Base-by-base conservation (phyloP, 1,140 invertebrate genomes). In the Drosophila athabasca region DNA sequence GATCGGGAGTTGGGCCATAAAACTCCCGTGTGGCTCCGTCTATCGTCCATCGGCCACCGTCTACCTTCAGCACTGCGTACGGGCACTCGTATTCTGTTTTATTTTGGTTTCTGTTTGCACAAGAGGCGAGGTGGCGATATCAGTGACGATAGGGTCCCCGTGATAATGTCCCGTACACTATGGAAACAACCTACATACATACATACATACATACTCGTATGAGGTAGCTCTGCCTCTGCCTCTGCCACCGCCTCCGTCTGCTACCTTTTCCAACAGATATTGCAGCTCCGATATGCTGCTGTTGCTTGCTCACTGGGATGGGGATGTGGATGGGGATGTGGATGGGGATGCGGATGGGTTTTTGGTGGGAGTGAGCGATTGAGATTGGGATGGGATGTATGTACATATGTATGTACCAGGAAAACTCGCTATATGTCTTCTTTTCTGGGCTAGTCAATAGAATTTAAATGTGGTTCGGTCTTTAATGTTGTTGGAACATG, bases 51-150 rank as follows among this genome's bases (percentile, higher is more conserved):
- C 19, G 19, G 41, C 31, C 13, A 13, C 7, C 31, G 31, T 9
- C 31, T 39, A 11, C 35, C 35, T 13, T 39, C 4, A 39, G 35
- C 35, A 11, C 31, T 35, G 29, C 3, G 29, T 8, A 31, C 29
- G 29, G 29, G 7, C 31, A 5, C 11, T 39, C 35, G 39, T 39
- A 13, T 46, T 35, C n/a, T 43, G 17, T 64, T 51, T 52, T 67
- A 45, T 46, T 68, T 69, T 69, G 43, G 45, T 52, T 66, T 67
- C 79, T 84, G 58, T 84, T 84, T 84, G 76, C 69, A 69, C 41
- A 79, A 57, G 52, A 58, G 65, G 76, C 51, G 80, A 53, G 26
- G 11, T 5, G 35, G 62, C 24, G 75, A 83, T 83, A 83, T 71
- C 71, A 70, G 71, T 54, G 59, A 24, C 58, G 76, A 79, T 81